phyloP scores from a whole-genome alignment of 2,797 vertebrate species.

The Rhinichthys osculus region DNA sequence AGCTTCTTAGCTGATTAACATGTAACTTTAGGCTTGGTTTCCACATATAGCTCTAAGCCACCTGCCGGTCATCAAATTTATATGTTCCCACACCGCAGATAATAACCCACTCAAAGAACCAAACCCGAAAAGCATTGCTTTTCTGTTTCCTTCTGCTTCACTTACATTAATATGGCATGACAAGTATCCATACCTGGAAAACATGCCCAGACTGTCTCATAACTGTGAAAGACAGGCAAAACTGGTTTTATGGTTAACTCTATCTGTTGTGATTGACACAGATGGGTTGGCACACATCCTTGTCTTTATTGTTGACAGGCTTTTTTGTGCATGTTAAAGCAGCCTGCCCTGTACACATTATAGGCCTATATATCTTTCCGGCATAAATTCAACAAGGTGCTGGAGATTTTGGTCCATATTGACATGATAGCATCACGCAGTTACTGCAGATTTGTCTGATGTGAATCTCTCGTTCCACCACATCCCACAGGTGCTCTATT shows the following conservation, averaged over 20 bases:
- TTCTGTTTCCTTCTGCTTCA: slow-evolving; percentile 14
- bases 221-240: slow-evolving; percentile 35
- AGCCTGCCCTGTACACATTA: not conserved
- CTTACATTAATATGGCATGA: slow-evolving; percentile 13
- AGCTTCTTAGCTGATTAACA: slow-evolving; percentile 57
- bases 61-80: slow-evolving; percentile 7
- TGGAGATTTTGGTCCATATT: no score
- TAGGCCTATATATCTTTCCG: no score
- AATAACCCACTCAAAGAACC: not conserved
- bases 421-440: no score
- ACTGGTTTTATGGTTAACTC: slow-evolving; percentile 37
- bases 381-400: no score
- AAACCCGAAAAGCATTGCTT: not conserved
- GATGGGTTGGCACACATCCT: not conserved
- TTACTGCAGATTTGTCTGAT: no score
- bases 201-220: slow-evolving; percentile 33
- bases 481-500: no score
- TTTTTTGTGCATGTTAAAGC: not conserved
- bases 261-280: slow-evolving; percentile 18
- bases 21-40: slow-evolving; percentile 42
- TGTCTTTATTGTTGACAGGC: not conserved
- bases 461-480: no score
- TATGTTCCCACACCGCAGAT: slow-evolving; percentile 9
- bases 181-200: slow-evolving; percentile 32
- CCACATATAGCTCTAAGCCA: slow-evolving; percentile 41